Percentiles rank a stretch among this genome's conserved stretches.
These are phyloP conservation scores for Papilio demoleus DNA, from an alignment of 2,888 invertebrate genomes.

Conservation along the genomic window DNA sequence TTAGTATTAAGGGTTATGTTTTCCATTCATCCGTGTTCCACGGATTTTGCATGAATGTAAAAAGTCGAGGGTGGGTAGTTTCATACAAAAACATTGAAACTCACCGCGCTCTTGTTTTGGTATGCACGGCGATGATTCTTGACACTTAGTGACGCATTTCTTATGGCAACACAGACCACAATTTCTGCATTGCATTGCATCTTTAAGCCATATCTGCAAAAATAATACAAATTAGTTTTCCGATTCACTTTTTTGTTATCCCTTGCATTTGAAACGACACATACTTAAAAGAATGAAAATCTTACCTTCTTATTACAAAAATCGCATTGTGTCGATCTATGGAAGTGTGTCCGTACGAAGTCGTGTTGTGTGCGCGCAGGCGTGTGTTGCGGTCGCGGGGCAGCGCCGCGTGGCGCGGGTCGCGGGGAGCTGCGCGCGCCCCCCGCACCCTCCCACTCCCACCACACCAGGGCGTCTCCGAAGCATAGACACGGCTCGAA, in stretches of 20 bases:
- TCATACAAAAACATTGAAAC: too few species aligned
- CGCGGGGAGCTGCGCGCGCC: conserved; percentile 64
- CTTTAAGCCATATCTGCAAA: conserved; percentile 96
- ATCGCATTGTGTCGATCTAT: conserved; percentile 94
- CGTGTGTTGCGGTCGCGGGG: conserved; percentile 59
- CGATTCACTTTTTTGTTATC: neutral
- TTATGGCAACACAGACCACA: conserved; percentile 97
- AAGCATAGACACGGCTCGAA: conserved; percentile 96
- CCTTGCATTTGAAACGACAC: neutral
- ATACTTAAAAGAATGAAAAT: neutral
- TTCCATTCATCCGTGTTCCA: too few species aligned
- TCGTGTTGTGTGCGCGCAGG: conserved; percentile 83
- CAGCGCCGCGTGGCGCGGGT: conserved; percentile 57
- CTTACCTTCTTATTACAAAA: conserved; percentile 96
- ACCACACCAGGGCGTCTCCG: conserved; percentile 94
- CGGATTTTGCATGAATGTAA: too few species aligned
- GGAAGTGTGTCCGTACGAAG: conserved; percentile 94
- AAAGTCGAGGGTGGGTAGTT: too few species aligned
- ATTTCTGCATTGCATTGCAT: conserved; percentile 95
- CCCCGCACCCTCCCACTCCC: conserved; percentile 86
- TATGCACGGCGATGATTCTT: conserved; percentile 75
- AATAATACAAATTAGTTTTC: neutral
- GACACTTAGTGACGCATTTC: conserved; percentile 96
- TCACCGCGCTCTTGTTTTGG: conserved; percentile 72
- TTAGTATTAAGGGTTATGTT: too few species aligned